Conservation (phyloP, 2,888 invertebrate genomes). For the Ophonus ardosiacus region DNA sequence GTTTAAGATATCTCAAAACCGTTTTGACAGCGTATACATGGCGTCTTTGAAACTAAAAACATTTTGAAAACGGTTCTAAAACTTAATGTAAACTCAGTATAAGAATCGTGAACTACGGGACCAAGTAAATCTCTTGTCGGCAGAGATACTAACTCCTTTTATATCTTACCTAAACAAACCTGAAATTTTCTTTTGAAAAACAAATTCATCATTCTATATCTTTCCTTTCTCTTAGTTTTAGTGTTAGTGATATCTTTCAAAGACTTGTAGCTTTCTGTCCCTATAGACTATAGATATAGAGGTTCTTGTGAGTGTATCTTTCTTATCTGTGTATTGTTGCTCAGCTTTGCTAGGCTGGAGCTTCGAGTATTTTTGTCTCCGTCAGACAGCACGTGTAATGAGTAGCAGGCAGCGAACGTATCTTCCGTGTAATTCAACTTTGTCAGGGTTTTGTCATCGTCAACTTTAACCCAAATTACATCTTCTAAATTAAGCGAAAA, state of each 20-base stretch:
- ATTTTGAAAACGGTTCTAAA: too few relatives aligned
- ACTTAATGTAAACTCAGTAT: too few relatives aligned
- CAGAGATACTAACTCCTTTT: not conserved
- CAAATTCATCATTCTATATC: not conserved
- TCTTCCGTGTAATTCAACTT: slow-evolving; percentile 44
- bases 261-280: too few relatives aligned
- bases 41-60: too few relatives aligned
- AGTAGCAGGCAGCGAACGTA: slow-evolving; percentile 19
- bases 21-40: too few relatives aligned
- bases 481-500: slow-evolving; percentile 50
- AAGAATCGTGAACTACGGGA: too few relatives aligned
- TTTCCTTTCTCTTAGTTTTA: not conserved
- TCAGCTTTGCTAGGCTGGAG: not conserved
- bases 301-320: not conserved
- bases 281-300: too few relatives aligned
- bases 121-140: too few relatives aligned
- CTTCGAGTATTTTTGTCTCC: slow-evolving; percentile 25
- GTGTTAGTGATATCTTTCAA: not conserved
- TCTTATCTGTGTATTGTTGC: not conserved
- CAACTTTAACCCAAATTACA: slow-evolving; percentile 49
- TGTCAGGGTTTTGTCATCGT: slow-evolving; percentile 47
- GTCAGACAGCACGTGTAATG: slow-evolving; percentile 34
- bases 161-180: not conserved
- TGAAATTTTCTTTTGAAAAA: slow-evolving; percentile 14
- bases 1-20: too few relatives aligned